Percentiles rank a stretch among this genome's conserved stretches.
Evolutionary conservation across 2,888 invertebrate genomes (phyloP).

Genomic region (Synergus laeviventris): DNA sequence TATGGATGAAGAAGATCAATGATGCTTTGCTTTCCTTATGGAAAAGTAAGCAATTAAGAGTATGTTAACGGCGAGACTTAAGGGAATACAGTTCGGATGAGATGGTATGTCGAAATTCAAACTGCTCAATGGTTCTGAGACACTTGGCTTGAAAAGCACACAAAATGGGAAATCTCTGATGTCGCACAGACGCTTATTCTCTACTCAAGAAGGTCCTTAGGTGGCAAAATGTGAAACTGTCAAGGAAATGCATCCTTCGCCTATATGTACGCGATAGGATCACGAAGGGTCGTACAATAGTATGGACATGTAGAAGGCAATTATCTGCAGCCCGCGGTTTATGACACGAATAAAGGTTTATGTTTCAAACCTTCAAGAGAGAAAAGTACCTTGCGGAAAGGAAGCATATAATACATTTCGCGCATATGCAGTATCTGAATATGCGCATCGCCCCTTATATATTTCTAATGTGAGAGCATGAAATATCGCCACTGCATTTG

Average conservation of each 20-base stretch:
- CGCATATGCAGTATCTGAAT: constrained; percentile 33
- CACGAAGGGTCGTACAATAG: constrained; percentile 29
- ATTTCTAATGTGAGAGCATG: constrained; percentile 37
- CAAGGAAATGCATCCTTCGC: constrained; percentile 26
- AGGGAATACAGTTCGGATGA: not conserved
- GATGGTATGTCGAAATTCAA: constrained; percentile 13
- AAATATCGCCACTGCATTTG: constrained; percentile 39
- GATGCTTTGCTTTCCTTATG: not conserved
- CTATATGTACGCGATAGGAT: constrained; percentile 16
- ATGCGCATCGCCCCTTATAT: constrained; percentile 27
- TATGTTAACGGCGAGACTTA: not conserved
- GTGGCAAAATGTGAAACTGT: not conserved
- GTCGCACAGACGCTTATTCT: not conserved
- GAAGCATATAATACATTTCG: not conserved
- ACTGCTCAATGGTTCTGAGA: not conserved
- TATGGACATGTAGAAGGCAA: constrained; percentile 19
- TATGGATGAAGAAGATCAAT: not conserved
- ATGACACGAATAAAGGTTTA: constrained; percentile 38
- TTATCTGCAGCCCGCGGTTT: constrained; percentile 34
- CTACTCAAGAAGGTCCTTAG: constrained; percentile 15
- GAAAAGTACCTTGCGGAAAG: constrained; percentile 24
- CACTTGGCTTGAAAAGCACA: constrained; percentile 32
- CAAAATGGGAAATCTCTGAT: constrained; percentile 19
- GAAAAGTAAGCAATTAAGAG: not conserved
- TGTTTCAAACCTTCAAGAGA: not conserved